Evolutionary conservation across 2,797 vertebrate species (phyloP), one percentile per base, ranked within the genome.

Genomic region (Staurois parvus): DNA sequence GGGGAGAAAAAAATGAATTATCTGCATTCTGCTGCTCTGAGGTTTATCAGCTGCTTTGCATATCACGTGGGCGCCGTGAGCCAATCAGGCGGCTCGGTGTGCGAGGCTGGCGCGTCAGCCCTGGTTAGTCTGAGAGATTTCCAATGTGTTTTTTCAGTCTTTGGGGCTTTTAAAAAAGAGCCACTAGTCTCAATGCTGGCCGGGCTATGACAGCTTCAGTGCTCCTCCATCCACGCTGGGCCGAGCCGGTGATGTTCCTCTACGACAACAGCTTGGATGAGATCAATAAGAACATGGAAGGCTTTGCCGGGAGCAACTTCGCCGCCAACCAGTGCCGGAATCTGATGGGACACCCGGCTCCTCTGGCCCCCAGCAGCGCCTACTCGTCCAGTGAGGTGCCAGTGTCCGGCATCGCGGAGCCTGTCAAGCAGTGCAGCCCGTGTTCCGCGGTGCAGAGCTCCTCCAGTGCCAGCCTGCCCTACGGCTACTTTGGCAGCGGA

Each of bases 171-270:
- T 96, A 96, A 96, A 97, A 95, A 94, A 95, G 94, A 94, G 95
- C 94, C 95, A 94, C 91, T 93, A 90, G 96, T 95, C 95, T 97
- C 95, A 93, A 97, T 97, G 97, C 96, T 94, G 96, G 95, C 92
- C 96, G 96, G 97, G 98, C 96, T 98, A 99, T 99, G 98, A 99
- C 98, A 96, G 97, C 97, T 93, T 97, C 98, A 95, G 94, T 99
- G 92, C 97, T 99, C 93, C 97, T 99, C 93, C 97, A 97, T 91
- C 97, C 98, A 91, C 97, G 96, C 96, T 99, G 98, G 98, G 96
- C 97, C 94, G 98, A 99, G 95, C 97, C 98, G 94, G 96, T 99
- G 95, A 99, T 99, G 98, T 99, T 99, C 88, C 96, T 99, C 90
- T 99, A 98, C 96, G 98, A 99, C 95, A 97, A 96, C 96, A 94